Conservation (phyloP, 2,888 invertebrate species). For the Timema podura region DNA sequence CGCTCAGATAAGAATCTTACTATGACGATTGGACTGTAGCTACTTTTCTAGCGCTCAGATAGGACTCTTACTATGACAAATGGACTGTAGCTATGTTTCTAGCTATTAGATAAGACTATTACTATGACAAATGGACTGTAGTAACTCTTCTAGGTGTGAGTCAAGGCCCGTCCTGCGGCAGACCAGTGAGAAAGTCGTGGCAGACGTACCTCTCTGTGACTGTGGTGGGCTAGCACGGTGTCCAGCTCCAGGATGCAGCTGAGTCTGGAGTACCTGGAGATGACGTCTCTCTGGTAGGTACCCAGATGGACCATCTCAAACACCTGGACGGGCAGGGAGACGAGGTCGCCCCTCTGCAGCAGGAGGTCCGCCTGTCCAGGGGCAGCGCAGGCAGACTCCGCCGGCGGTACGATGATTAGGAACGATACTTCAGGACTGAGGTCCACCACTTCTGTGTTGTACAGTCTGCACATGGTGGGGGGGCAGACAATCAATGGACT, state of each 20-base stretch:
- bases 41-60: too few relatives aligned
- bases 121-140: too few relatives aligned
- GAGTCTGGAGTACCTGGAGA: slow-evolving; percentile 85
- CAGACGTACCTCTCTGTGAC: slow-evolving; percentile 68
- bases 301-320: slow-evolving; percentile 93
- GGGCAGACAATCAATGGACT: slow-evolving; percentile 2
- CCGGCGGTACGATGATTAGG: slow-evolving; percentile 86
- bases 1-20: too few relatives aligned
- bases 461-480: slow-evolving; percentile 55
- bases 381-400: slow-evolving; percentile 88
- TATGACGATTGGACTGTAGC: too few relatives aligned
- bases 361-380: slow-evolving; percentile 83
- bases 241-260: slow-evolving; percentile 93
- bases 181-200: too few relatives aligned
- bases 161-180: too few relatives aligned
- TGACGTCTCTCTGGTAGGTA: slow-evolving; percentile 88
- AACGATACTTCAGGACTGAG: slow-evolving; percentile 87
- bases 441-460: slow-evolving; percentile 91
- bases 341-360: slow-evolving; percentile 76
- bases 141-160: too few relatives aligned
- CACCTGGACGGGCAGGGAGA: slow-evolving; percentile 88
- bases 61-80: too few relatives aligned
- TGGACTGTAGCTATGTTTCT: too few relatives aligned
- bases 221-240: slow-evolving; percentile 85
- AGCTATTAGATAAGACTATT: too few relatives aligned